Evolutionary conservation across 2,888 invertebrate species (phyloP).

Genomic region (Tinea pellionella): DNA sequence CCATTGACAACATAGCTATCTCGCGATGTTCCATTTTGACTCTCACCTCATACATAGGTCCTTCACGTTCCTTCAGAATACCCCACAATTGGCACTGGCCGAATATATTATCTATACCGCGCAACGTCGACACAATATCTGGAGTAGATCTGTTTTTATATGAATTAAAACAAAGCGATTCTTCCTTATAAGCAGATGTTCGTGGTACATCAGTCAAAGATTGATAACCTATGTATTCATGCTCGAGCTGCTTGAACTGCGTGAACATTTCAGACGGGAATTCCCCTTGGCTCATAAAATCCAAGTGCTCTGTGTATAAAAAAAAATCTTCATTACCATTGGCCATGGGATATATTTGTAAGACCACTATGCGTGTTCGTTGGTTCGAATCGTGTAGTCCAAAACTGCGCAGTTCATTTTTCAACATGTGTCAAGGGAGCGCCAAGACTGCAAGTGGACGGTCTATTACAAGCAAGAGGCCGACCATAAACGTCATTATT

Average conservation of each 20-base stretch:
- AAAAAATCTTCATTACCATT: too few species aligned
- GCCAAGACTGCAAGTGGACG: too few species aligned
- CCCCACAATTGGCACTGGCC: conserved; percentile 88
- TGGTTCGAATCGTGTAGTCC: too few species aligned
- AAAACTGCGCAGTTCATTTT: too few species aligned
- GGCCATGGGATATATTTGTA: conserved; percentile 18
- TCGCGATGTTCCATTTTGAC: too few species aligned
- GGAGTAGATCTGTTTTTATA: conserved; percentile 74
- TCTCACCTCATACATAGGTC: conserved; percentile 78
- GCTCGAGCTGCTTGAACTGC: conserved; percentile 89
- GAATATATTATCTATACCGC: conserved; percentile 77
- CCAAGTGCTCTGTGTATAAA: conserved; percentile 83
- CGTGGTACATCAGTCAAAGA: conserved; percentile 95
- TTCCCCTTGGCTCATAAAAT: conserved; percentile 91
- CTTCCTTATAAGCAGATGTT: conserved; percentile 79
- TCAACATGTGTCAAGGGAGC: too few species aligned
- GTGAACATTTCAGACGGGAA: conserved; percentile 79
- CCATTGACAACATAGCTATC: too few species aligned
- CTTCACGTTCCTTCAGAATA: conserved; percentile 83
- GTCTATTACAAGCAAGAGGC: too few species aligned
- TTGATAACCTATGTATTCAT: conserved; percentile 94
- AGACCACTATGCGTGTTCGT: too few species aligned
- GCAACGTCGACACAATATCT: conserved; percentile 80
- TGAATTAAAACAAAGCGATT: conserved; percentile 63
- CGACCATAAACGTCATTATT: too few species aligned